Evolutionary conservation across 30 jellyfish, hydroid and myxozoan species (phyloP).

Genomic region (Aurelia coerulea): DNA sequence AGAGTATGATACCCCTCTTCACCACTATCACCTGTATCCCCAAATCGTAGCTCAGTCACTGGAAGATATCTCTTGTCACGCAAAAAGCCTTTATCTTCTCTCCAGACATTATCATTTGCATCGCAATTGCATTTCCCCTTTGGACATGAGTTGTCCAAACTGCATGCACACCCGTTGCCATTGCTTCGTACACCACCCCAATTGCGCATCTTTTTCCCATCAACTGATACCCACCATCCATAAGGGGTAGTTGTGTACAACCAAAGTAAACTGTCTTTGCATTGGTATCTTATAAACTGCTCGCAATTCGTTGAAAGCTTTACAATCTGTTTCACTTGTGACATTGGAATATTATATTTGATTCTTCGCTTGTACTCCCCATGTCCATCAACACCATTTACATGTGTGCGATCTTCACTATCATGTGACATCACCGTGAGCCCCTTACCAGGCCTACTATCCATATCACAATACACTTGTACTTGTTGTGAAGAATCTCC

Average conservation of each 20-base stretch:
- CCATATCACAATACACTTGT: constrained; percentile 34
- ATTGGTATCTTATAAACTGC: constrained; percentile 14
- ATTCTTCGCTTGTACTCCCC: constrained; percentile 3
- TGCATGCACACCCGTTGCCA: constrained; percentile 38
- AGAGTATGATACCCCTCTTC: constrained; percentile 25
- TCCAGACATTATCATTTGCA: constrained; percentile 13
- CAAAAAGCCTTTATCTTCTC: constrained; percentile 38
- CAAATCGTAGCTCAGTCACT: constrained; percentile 52
- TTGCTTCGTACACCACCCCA: constrained; percentile 33
- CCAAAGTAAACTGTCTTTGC: constrained; percentile 12
- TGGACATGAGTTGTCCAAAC: constrained; percentile 2
- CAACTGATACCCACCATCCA: constrained; percentile 48
- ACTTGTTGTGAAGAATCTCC: constrained; percentile 6
- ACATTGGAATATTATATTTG: neutral
- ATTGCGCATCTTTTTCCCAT: constrained; percentile 21
- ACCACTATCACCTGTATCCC: constrained; percentile 48
- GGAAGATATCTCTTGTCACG: constrained; percentile 34
- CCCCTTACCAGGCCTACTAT: constrained; percentile 3
- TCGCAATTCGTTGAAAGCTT: constrained; percentile 3
- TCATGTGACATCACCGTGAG: constrained; percentile 26
- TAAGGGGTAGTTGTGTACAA: neutral
- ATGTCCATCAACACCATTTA: constrained; percentile 2
- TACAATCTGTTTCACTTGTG: constrained; percentile 7
- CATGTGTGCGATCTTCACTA: constrained; percentile 13
- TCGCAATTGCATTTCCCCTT: constrained; percentile 40